Percentiles rank a stretch among this genome's conserved stretches.
Evolutionary conservation across 2,888 invertebrate species (phyloP).

Genomic region (Monoplex corrugatus): DNA sequence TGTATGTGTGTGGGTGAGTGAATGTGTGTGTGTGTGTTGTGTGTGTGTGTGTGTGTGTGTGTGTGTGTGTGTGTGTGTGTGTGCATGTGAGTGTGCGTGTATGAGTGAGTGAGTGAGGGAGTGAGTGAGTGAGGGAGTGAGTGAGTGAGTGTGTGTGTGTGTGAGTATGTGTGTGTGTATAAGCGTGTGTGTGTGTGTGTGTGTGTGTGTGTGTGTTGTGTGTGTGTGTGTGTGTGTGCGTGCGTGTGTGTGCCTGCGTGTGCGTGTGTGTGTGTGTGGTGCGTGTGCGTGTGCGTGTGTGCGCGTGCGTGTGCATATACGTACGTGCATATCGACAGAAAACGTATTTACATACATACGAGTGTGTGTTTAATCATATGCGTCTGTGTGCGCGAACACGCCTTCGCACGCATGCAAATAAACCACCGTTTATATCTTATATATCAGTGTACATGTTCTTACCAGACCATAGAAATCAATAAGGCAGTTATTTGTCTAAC

Average conservation of each 20-base stretch:
- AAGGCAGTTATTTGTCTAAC: too few species aligned
- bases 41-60: slow-evolving; percentile 25
- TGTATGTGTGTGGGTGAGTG: too few species aligned
- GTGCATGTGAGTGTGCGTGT: not conserved
- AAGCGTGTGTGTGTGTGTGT: not conserved
- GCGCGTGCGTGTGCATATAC: not conserved
- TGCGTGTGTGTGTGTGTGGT: not conserved
- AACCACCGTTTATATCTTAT: too few species aligned
- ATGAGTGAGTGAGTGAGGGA: not conserved
- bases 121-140: too few species aligned
- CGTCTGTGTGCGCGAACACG: not conserved
- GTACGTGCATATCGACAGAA: not conserved
- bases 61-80: slow-evolving; percentile 19
- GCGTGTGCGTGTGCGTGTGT: slow-evolving; percentile 4
- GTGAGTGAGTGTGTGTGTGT: not conserved
- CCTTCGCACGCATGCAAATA: too few species aligned
- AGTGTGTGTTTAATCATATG: not conserved
- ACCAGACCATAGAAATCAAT: too few species aligned
- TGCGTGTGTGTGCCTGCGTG: not conserved
- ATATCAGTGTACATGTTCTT: too few species aligned
- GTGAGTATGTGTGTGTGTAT: not conserved
- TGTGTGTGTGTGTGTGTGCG: not conserved
- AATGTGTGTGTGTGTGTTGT: not conserved
- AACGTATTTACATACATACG: not conserved
- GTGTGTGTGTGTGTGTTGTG: not conserved